Evolutionary conservation across 2,113 vertebrate species (phyloP).

Genomic region (Castor canadensis): DNA sequence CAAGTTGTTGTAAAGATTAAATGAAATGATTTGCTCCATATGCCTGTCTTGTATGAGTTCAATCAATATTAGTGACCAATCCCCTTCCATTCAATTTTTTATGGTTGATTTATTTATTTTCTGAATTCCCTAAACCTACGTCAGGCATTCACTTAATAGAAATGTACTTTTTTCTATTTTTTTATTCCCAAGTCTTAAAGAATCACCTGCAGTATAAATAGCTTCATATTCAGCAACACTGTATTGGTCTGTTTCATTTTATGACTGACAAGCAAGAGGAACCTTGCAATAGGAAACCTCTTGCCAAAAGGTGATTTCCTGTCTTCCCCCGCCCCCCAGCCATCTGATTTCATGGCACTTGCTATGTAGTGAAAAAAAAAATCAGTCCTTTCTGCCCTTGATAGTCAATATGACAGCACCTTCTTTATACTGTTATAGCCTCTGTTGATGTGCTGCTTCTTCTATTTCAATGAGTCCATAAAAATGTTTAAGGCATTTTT

Average conservation of each 20-base stretch:
- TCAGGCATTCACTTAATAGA: neutral
- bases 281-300: neutral
- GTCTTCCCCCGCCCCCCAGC: neutral
- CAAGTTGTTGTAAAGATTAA: neutral
- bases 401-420: neutral
- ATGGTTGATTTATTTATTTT: neutral
- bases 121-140: neutral
- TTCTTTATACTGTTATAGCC: no score
- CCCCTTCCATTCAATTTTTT: neutral
- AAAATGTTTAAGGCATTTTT: neutral
- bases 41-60: neutral
- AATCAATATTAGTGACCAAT: neutral
- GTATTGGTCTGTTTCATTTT: neutral
- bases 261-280: neutral
- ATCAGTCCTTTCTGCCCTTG: neutral
- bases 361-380: neutral
- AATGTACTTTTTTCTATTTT: neutral
- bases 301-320: neutral
- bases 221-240: neutral
- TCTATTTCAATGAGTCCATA: neutral
- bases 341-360: fast-evolving
- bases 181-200: neutral
- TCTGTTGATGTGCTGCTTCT: neutral
- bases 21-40: neutral
- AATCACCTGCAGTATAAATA: neutral